These are phyloP conservation scores for Leucania comma DNA, from an alignment of 2,888 invertebrate species.

Conservation along the genomic window DNA sequence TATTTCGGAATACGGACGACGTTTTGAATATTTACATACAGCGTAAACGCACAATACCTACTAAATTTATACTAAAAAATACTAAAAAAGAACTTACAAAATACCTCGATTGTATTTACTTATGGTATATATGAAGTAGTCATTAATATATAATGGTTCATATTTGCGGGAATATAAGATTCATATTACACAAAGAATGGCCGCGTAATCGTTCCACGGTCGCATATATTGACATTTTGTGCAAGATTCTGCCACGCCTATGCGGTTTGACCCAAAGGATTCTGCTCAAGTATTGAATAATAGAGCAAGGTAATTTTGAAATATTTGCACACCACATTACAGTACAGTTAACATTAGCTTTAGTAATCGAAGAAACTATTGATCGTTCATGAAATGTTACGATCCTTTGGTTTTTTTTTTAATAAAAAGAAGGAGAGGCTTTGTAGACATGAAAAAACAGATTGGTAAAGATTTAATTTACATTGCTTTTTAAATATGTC, in stretches of 20 bases:
- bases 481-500: neutral
- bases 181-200: slow-evolving; percentile 31
- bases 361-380: neutral
- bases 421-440: too few species aligned
- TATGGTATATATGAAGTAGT: neutral
- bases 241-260: slow-evolving; percentile 32
- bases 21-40: neutral
- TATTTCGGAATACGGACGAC: neutral
- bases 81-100: neutral
- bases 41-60: neutral
- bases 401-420: neutral
- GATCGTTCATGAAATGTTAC: neutral
- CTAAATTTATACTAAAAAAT: neutral
- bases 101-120: neutral
- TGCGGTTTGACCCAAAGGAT: slow-evolving; percentile 15
- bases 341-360: slow-evolving; percentile 2
- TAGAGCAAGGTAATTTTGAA: slow-evolving; percentile 27
- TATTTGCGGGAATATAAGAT: slow-evolving; percentile 9
- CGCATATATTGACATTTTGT: slow-evolving; percentile 37
- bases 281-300: neutral
- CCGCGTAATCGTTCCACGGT: slow-evolving; percentile 13
- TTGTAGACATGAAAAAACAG: too few species aligned
- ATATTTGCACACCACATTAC: slow-evolving; percentile 24
- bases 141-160: slow-evolving; percentile 7
- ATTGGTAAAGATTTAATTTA: too few species aligned